Evolutionary conservation across 2,113 vertebrate genomes (phyloP), one percentile per base, ranked within the genome.

Genomic region (Elgaria multicarinata): DNA sequence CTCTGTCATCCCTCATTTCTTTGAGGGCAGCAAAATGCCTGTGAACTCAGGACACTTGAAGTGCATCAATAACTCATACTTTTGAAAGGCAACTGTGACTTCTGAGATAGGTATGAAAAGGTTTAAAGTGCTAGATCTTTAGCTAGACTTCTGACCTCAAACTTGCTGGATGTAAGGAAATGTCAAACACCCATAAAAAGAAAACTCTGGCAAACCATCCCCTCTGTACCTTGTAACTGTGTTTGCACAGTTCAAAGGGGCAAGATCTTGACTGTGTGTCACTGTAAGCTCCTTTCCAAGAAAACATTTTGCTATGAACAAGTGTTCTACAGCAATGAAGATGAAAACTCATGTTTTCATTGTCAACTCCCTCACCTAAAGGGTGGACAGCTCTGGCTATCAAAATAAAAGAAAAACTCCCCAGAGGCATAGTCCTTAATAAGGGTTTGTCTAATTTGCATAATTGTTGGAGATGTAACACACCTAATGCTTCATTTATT

Each of bases 51-150:
- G 81, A 3, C 39, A 77, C 89, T 50, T 75, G 89, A 94, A 93
- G 33, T 88, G n/a, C 13, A 84, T 13, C 77, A 85, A 33, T 7
- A 90, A 85, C 26, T 10, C 36, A 79, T 88, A 58, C 55, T 93
- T 94, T 69, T 92, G 8, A 92, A 90, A 92, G 64, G n/a, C 75
- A 92, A 93, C 10, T 62, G 24, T 85, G 87, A 93, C 93, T 93
- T 95, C 83, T 87, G 89, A 88, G 87, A 80, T 71, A 80, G 44
- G 53, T 92, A 72, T 39, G 90, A 26, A 9, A n/a, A 93, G 31
- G 86, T 94, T 94, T 80, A 87, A 92, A 94, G 50, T 86, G 33
- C 85, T 83, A 93, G 76, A 55, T 3, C 80, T 94, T 86, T 86
- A 92, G 90, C 24, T 88, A 24, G 82, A 50, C 79, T 88, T 83